These are phyloP conservation scores for Neodiprion virginianus DNA, from an alignment of 1,140 invertebrate genomes.

Conservation along the genomic window DNA sequence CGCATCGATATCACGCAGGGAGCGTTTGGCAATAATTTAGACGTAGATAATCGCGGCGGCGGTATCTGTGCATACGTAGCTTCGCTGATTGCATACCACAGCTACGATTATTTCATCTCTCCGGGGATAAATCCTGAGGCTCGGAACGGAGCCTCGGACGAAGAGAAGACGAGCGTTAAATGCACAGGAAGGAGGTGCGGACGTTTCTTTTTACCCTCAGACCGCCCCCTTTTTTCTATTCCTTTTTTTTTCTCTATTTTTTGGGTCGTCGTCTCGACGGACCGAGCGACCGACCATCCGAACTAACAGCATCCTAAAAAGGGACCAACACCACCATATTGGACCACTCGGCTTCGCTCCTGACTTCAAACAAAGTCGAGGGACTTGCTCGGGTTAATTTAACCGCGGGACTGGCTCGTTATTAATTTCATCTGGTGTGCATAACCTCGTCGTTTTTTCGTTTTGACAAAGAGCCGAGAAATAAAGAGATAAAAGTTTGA, in stretches of 20 bases:
- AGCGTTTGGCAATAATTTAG: neutral
- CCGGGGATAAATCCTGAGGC: neutral
- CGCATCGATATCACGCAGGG: neutral
- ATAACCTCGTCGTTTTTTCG: too few relatives aligned
- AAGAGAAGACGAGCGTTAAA: neutral
- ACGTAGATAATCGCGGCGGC: neutral
- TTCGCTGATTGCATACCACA: neutral
- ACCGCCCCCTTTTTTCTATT: neutral
- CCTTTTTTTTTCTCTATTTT: neutral
- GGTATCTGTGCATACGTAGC: neutral
- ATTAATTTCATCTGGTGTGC: neutral
- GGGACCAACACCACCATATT: neutral
- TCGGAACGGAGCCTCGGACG: neutral
- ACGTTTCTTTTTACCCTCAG: neutral
- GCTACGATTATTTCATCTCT: neutral
- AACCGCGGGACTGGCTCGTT: neutral
- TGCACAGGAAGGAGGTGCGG: neutral
- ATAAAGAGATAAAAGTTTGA: too few relatives aligned
- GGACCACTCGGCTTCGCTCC: neutral
- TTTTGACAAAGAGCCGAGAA: too few relatives aligned
- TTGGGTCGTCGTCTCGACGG: neutral
- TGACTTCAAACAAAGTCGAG: neutral
- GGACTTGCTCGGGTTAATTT: neutral
- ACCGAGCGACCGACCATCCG: neutral
- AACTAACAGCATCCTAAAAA: neutral